Percentiles rank a stretch among this genome's conserved stretches.
Conservation (phyloP, 2,888 invertebrate genomes). For the Julus scanicus region DNA sequence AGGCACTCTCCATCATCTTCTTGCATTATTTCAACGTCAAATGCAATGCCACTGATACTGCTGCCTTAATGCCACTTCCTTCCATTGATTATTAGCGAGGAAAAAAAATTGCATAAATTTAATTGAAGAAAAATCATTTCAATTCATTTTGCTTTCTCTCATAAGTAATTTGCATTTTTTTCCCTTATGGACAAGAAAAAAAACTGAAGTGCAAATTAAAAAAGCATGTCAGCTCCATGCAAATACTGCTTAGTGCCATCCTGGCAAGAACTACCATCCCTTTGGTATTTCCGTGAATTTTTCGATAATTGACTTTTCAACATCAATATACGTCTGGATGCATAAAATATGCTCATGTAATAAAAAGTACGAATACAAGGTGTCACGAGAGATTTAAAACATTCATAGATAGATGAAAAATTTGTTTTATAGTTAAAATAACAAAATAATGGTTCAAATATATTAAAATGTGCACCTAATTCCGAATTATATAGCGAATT, state of each 20-base stretch:
- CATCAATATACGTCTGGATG: background rate
- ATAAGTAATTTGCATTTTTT: slow-evolving; percentile 2
- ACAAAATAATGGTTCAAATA: too few species aligned
- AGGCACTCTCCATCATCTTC: slow-evolving; percentile 27
- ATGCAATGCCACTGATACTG: background rate
- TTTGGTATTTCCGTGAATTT: background rate
- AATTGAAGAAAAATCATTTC: slow-evolving; percentile 41
- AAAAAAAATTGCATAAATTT: slow-evolving; percentile 20
- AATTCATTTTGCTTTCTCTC: slow-evolving; percentile 13
- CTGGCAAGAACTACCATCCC: background rate
- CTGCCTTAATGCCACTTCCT: slow-evolving; percentile 22
- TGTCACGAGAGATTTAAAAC: too few species aligned
- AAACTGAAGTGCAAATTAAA: slow-evolving; percentile 39
- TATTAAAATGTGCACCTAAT: too few species aligned
- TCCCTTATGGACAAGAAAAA: background rate
- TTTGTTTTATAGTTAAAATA: too few species aligned
- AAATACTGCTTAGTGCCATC: background rate
- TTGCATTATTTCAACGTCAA: slow-evolving; percentile 20
- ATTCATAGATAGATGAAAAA: too few species aligned
- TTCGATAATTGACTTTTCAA: background rate
- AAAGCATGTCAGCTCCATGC: background rate
- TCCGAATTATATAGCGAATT: too few species aligned
- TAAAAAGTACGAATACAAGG: too few species aligned
- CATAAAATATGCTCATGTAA: too few species aligned
- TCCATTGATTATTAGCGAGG: slow-evolving; percentile 8